Evolutionary conservation across 1,140 invertebrate species (phyloP), one percentile per base, ranked within the genome.

Genomic region (Mesaphorura yosii): DNA sequence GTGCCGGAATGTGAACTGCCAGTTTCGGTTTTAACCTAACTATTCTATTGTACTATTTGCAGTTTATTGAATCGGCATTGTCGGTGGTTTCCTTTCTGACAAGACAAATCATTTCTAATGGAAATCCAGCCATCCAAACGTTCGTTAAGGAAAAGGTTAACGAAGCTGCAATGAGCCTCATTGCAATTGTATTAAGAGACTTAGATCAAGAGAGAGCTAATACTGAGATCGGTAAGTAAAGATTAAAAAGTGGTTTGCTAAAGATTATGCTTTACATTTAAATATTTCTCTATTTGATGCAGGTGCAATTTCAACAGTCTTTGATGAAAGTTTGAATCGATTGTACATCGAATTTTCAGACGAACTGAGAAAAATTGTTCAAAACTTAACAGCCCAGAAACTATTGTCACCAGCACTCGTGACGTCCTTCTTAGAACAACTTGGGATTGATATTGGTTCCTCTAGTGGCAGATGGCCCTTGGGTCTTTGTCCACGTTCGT

Each of bases 171-270:
- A 83, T 88, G 72, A 77, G 82, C 17, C 79, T 86, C 60, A 70
- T 92, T 27, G 84, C 87, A 2, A 80, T 82, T 12, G 82, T 93
- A 39, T 82, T 90, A 41, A 78, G 82, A 63, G 88, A 92, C 69
- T 72, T 92, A 25, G 88, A 93, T 68, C 74, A 81, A 56, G 88
- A 91, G 71, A 84, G 83, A 23, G 78, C 82, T 10, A 73, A 79
- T 58, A 82, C 83, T n/a, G 84, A 87, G 64, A 80, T 79, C 59
- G n/a, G n/a, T n/a, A n/a, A n/a, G n/a, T n/a, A n/a, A n/a, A n/a
- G n/a, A n/a, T n/a, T n/a, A 82, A 83, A 81, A 71, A 64, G 57
- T 65, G 12, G 26, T 3, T 25, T 31, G 26, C 12, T 10, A 26
- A 40, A 44, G n/a, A 29, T 44, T 14, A 19, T 15, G 27, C 37